phyloP scores from a whole-genome alignment of 2,888 invertebrate species.

The Plagodis pulveraria region DNA sequence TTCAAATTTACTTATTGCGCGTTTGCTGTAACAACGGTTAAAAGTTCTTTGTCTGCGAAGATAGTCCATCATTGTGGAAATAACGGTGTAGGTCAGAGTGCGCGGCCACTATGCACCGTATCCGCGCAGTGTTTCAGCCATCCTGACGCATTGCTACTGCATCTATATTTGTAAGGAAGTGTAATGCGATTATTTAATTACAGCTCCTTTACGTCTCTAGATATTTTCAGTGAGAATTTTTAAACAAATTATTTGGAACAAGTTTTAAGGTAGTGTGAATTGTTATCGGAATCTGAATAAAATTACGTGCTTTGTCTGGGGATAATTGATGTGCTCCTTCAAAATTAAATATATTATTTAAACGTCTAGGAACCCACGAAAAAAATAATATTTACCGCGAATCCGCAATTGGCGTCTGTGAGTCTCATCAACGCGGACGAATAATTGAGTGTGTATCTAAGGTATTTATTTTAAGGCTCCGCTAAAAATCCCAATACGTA shows the following conservation, averaged over 20 bases:
- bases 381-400: no score
- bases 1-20: constrained; percentile 3
- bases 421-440: no score
- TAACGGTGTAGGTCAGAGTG: constrained; percentile 10
- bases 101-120: constrained; percentile 36
- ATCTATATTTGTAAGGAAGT: constrained; percentile 41
- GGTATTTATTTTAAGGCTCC: no score
- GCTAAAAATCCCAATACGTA: no score
- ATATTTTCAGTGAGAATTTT: background rate
- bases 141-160: constrained; percentile 57
- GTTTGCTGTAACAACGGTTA: background rate
- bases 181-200: constrained; percentile 66
- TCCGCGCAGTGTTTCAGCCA: constrained; percentile 45
- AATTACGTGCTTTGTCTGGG: no score
- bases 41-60: constrained; percentile 8
- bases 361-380: no score
- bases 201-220: constrained; percentile 39
- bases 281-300: no score
- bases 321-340: no score
- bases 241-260: constrained; percentile 1
- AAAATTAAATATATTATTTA: no score
- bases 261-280: background rate
- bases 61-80: background rate
- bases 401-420: no score
- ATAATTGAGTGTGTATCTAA: no score